Conservation (phyloP, 2,113 vertebrate genomes). For the Cyphomyrus plagiostoma region DNA sequence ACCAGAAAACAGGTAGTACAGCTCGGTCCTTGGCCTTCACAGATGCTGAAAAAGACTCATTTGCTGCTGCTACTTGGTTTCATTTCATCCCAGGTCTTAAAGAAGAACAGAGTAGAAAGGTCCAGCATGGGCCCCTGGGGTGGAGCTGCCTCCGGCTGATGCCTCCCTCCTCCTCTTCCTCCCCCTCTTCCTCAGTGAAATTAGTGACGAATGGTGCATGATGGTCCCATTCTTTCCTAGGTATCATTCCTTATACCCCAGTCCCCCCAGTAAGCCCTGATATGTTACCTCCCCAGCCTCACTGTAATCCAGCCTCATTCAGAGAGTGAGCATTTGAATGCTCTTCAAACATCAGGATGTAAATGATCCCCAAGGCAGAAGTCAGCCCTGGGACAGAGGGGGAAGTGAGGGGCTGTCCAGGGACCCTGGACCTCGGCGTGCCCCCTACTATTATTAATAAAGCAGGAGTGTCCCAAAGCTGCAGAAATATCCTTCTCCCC, state of each 20-base stretch:
- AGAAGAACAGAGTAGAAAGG: not conserved
- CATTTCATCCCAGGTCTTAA: conserved; percentile 14
- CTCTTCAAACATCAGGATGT: not conserved
- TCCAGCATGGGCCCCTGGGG: too few relatives aligned
- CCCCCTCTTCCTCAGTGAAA: not conserved
- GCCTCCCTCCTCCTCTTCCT: not conserved
- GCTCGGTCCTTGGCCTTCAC: not conserved
- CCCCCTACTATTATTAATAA: not conserved
- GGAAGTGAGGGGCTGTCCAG: not conserved
- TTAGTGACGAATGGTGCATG: not conserved
- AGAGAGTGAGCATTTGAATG: not conserved
- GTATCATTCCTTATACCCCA: not conserved
- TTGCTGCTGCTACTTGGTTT: conserved; percentile 5
- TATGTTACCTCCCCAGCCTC: not conserved
- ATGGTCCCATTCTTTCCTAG: not conserved
- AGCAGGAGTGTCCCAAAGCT: not conserved
- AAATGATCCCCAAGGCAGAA: not conserved
- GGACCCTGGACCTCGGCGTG: not conserved
- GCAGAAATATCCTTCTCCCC: not conserved
- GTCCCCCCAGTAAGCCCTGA: not conserved
- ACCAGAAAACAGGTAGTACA: conserved; percentile 17
- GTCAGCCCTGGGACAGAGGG: not conserved
- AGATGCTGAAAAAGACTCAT: conserved; percentile 33
- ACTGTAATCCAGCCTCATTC: not conserved
- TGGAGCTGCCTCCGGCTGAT: not conserved